Evolutionary conservation across 1,140 invertebrate species (phyloP).

Genomic region (Rhyzopertha dominica): DNA sequence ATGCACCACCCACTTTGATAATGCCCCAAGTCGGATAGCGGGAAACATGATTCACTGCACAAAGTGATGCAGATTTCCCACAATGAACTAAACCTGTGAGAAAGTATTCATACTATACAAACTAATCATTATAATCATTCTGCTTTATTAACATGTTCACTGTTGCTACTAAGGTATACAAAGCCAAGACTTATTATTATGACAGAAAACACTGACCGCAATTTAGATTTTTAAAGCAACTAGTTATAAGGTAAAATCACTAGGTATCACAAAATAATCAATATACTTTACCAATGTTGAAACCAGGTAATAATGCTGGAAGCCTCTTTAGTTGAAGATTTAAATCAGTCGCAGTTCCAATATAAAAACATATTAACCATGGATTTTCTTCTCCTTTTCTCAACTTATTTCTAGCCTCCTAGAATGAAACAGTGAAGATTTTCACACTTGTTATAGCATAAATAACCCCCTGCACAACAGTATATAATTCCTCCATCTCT

Average conservation of each 20-base stretch:
- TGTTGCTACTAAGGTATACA: too few relatives aligned
- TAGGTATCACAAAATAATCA: neutral
- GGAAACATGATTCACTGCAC: conserved; percentile 51
- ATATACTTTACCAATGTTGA: conserved; percentile 51
- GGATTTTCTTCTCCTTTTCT: conserved; percentile 42
- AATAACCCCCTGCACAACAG: too few relatives aligned
- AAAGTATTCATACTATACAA: conserved; percentile 5
- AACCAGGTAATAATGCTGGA: conserved; percentile 53
- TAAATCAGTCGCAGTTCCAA: conserved; percentile 50
- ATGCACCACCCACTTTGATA: conserved; percentile 63
- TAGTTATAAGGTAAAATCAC: neutral
- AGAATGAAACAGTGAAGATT: too few relatives aligned
- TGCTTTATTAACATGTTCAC: neutral
- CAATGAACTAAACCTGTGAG: conserved; percentile 60
- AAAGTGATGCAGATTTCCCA: conserved; percentile 50
- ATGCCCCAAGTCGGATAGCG: conserved; percentile 68
- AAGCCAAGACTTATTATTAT: too few relatives aligned
- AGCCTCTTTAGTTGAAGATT: conserved; percentile 58
- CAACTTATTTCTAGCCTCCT: conserved; percentile 47
- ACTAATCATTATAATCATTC: too few relatives aligned
- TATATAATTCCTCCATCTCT: too few relatives aligned
- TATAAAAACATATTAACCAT: conserved; percentile 65
- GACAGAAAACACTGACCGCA: too few relatives aligned
- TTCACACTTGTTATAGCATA: too few relatives aligned
- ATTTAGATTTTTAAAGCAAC: neutral